Evolutionary conservation across 1,140 invertebrate species (phyloP).

Genomic region (Glossosoma conforme): DNA sequence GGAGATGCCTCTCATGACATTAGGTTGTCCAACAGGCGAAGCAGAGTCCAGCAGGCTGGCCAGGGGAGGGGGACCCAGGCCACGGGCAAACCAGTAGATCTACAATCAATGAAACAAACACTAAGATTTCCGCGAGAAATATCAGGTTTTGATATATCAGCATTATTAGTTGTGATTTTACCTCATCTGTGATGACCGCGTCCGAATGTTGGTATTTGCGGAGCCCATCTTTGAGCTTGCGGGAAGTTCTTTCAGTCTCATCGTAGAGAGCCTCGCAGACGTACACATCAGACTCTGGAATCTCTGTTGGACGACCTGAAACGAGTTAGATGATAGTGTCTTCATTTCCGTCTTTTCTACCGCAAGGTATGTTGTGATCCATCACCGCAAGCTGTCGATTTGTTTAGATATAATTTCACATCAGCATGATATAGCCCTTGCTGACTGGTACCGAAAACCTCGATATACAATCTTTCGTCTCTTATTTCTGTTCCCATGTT

Average conservation of each 20-base stretch:
- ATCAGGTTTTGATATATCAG: no score
- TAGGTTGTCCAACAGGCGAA: constrained; percentile 5
- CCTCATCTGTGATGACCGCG: constrained; percentile 86
- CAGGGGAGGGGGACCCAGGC: constrained; percentile 42
- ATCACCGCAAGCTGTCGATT: no score
- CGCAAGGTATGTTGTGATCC: no score
- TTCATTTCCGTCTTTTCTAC: background rate
- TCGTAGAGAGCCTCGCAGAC: constrained; percentile 93
- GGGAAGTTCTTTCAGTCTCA: constrained; percentile 76
- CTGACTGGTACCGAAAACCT: no score
- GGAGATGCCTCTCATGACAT: constrained; percentile 20
- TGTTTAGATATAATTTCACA: no score
- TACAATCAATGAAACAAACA: constrained; percentile 32
- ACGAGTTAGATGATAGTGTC: constrained; percentile 1
- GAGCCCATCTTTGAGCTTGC: constrained; percentile 68
- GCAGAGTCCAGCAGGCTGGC: constrained; percentile 36
- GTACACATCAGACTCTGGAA: constrained; percentile 87
- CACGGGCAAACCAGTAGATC: constrained; percentile 45
- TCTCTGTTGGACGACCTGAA: constrained; percentile 87
- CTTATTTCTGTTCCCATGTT: no score
- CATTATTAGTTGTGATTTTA: constrained; percentile 37
- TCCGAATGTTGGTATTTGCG: constrained; percentile 80
- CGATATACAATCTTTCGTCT: no score
- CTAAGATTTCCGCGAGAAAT: constrained; percentile 8
- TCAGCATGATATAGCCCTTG: no score